Evolutionary conservation across 2,113 vertebrate species (phyloP).

Genomic region (Notarius lentiginosus): DNA sequence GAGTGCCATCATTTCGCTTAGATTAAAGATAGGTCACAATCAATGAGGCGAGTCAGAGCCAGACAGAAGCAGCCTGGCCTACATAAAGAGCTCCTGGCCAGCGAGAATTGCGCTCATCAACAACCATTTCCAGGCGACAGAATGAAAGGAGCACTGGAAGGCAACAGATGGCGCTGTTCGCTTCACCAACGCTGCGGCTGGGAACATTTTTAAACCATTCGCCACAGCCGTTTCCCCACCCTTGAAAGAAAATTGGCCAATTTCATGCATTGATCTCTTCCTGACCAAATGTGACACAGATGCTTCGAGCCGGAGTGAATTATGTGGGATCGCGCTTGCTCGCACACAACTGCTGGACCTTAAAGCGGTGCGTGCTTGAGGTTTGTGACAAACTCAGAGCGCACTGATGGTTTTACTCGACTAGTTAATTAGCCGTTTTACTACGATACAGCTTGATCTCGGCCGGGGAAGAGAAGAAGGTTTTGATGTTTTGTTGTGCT

Average conservation of each 20-base stretch:
- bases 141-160: conserved; percentile 48
- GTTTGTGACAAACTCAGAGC: conserved; percentile 1
- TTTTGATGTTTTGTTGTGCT: neutral
- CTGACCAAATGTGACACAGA: conserved; percentile 45
- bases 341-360: conserved; percentile 1
- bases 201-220: conserved; percentile 32
- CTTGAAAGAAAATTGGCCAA: conserved; percentile 31
- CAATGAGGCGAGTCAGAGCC: conserved; percentile 40
- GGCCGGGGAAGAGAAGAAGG: neutral
- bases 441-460: neutral
- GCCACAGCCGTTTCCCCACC: conserved; percentile 18
- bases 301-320: conserved; percentile 20
- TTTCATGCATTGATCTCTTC: conserved; percentile 44
- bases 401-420: neutral
- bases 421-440: neutral
- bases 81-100: conserved; percentile 38
- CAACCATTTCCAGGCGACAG: conserved; percentile 64
- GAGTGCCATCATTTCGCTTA: conserved; percentile 59
- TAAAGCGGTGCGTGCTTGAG: neutral
- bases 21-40: conserved; percentile 51
- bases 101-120: conserved; percentile 37
- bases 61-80: conserved; percentile 57
- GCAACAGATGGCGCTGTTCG: conserved; percentile 64
- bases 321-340: neutral
- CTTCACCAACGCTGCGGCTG: conserved; percentile 28